Evolutionary conservation across 2,888 invertebrate genomes (phyloP), one percentile per base, ranked within the genome.

Genomic region (Ganaspis brasiliensis): DNA sequence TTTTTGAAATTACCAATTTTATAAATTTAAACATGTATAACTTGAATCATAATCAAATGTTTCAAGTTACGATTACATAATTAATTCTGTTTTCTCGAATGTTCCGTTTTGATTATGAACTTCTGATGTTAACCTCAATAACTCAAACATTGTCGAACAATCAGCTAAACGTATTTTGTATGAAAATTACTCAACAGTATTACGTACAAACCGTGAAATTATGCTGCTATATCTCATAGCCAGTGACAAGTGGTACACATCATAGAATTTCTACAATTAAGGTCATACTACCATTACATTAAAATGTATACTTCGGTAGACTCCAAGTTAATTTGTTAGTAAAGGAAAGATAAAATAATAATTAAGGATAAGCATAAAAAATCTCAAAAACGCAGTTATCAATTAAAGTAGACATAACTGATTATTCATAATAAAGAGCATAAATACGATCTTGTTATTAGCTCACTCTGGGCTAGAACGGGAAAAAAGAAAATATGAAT

Each of bases 191-290:
- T 76, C 78, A 73, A 73, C 71, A 72, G 61, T 81, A 85, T 87
- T 84, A 82, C 83, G 83, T 79, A 75, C 85, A 78, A 83, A 82
- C 86, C 86, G 85, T 86, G 85, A 89, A 89, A 89, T 90, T 89
- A 89, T 89, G 85, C 87, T 79, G 79, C 77, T 14, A 80, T 79
- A 80, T 83, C 82, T 81, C 83, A 82, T 82, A 81, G 84, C 78
- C 84, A 86, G 85, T 86, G 84, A 88, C 88, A 85, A 80, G 73
- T 79, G 79, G 76, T 79, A 86, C 82, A 87, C 84, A 87, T 87
- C 87, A 87, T 88, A 85, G 86, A 85, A 84, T 81, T 82, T 77
- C 79, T 72, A n/a, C 52, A 74, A 67, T 59, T 70, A 37, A 63
- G 14, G 52, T 59, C 35, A 31, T 37, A 67, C 45, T 24, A 31